Conservation (phyloP, 2,888 invertebrate genomes). For the Drosophila greeni region DNA sequence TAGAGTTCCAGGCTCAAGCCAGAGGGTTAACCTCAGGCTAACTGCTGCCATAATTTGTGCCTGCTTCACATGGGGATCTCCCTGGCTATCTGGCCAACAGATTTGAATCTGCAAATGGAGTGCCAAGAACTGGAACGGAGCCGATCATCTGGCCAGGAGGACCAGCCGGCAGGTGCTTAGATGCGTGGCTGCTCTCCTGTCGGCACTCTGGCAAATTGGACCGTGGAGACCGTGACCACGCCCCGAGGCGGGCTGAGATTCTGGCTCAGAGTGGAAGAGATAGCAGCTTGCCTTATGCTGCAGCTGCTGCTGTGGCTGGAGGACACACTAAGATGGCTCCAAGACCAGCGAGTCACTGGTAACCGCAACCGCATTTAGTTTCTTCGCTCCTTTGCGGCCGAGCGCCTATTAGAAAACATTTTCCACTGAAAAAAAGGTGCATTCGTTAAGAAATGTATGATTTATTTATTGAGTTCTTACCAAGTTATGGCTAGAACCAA, state of each 20-base stretch:
- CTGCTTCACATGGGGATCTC: slow-evolving; percentile 21
- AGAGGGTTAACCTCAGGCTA: slow-evolving; percentile 36
- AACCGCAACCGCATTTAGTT: slow-evolving; percentile 64
- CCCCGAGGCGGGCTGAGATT: slow-evolving; percentile 10
- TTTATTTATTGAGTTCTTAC: too few relatives aligned
- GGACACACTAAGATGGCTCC: slow-evolving; percentile 52
- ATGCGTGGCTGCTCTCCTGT: slow-evolving; percentile 1
- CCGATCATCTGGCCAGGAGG: slow-evolving; percentile 26
- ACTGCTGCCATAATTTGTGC: slow-evolving; percentile 36
- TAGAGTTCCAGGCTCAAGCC: slow-evolving; percentile 29
- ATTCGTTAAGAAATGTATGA: too few relatives aligned
- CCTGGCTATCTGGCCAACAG: slow-evolving; percentile 13
- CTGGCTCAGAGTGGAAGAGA: neutral
- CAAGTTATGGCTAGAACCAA: neutral
- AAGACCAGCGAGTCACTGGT: slow-evolving; percentile 56
- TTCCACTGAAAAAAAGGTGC: too few relatives aligned
- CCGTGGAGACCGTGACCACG: slow-evolving; percentile 23
- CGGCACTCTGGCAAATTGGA: slow-evolving; percentile 64
- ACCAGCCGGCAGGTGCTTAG: slow-evolving; percentile 2
- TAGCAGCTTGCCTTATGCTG: slow-evolving; percentile 14
- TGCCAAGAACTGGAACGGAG: slow-evolving; percentile 17
- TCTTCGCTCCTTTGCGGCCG: slow-evolving; percentile 2
- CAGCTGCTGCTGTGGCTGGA: slow-evolving; percentile 35
- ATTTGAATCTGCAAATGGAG: slow-evolving; percentile 38
- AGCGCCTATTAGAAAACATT: slow-evolving; percentile 16